Evolutionary conservation across 2,888 invertebrate genomes (phyloP).

Genomic region (Scaptomyza flava): DNA sequence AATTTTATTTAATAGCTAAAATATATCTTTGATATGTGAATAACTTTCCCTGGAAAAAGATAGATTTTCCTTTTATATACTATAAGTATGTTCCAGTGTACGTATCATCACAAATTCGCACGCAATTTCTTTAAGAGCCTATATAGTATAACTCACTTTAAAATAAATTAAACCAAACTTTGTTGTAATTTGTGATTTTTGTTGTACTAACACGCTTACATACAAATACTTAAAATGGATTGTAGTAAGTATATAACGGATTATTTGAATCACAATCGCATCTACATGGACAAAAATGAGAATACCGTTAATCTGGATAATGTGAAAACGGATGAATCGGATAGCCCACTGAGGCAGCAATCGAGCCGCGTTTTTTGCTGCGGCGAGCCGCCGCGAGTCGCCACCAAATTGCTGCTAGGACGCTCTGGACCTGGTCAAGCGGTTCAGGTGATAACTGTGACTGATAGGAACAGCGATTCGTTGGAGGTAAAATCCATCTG

Average conservation of each 20-base stretch:
- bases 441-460: slow-evolving; percentile 88
- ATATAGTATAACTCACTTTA: slow-evolving; percentile 9
- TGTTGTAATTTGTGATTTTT: slow-evolving; percentile 49
- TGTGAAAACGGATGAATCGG: slow-evolving; percentile 83
- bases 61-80: neutral
- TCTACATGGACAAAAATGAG: slow-evolving; percentile 83
- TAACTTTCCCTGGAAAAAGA: no score
- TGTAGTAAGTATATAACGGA: slow-evolving; percentile 83
- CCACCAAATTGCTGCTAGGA: slow-evolving; percentile 55
- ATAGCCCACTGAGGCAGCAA: slow-evolving; percentile 81
- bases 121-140: neutral
- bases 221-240: slow-evolving; percentile 29
- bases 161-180: slow-evolving; percentile 23
- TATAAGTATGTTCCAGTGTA: slow-evolving; percentile 67
- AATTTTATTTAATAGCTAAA: neutral
- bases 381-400: slow-evolving; percentile 66
- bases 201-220: slow-evolving; percentile 61
- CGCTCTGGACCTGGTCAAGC: slow-evolving; percentile 88
- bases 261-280: slow-evolving; percentile 84
- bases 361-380: slow-evolving; percentile 83
- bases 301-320: slow-evolving; percentile 43
- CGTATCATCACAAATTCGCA: slow-evolving; percentile 64
- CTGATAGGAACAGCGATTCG: slow-evolving; percentile 42
- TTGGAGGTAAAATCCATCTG: slow-evolving; percentile 39
- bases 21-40: no score